phyloP scores from a whole-genome alignment of 2,797 vertebrate genomes.

The Falco novaeseelandiae region DNA sequence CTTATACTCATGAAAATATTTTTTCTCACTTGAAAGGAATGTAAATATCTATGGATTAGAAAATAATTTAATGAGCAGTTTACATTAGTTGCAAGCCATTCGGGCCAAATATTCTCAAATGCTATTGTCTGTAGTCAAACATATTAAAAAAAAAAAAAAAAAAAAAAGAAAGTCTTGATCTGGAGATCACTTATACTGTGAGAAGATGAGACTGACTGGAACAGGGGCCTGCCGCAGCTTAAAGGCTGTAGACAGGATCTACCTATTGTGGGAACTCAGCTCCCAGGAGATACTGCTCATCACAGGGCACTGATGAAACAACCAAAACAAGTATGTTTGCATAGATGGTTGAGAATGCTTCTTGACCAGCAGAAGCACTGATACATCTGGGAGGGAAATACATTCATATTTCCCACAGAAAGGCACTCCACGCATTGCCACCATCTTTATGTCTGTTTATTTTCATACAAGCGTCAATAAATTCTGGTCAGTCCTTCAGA shows the following conservation, averaged over 20 bases:
- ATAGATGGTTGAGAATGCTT: neutral
- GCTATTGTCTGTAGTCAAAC: neutral
- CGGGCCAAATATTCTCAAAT: neutral
- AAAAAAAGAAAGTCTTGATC: neutral
- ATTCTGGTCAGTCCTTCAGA: neutral
- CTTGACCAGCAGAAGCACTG: neutral
- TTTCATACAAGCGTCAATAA: neutral
- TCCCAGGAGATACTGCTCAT: neutral
- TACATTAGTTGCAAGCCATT: neutral
- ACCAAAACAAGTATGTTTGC: neutral
- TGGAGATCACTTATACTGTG: neutral
- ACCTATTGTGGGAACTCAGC: neutral
- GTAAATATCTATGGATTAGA: neutral
- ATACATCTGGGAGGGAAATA: neutral
- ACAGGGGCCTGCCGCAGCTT: neutral
- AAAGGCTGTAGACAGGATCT: neutral
- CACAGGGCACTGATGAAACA: neutral
- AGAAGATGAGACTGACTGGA: neutral
- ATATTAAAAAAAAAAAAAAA: neutral
- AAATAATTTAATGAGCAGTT: neutral
- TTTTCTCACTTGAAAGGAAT: constrained; percentile 17
- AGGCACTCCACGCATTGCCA: fast-evolving
- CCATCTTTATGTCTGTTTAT: neutral
- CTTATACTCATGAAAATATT: neutral
- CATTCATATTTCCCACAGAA: neutral